Base-by-base conservation (phyloP, 2,113 vertebrate genomes). In the Xyrauchen texanus region DNA sequence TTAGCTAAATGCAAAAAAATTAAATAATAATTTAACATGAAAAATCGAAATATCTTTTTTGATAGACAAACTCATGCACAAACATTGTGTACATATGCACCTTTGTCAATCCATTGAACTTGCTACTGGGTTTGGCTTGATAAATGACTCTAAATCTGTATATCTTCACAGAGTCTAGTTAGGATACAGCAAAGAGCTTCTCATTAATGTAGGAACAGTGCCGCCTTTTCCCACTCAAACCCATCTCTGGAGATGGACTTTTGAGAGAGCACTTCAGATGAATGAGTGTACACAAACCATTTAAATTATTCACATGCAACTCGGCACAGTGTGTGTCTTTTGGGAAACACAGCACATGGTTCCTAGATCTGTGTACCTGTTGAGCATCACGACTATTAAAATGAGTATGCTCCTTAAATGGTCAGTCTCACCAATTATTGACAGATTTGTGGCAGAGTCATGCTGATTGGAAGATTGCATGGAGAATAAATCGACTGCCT, bases 221-320 rank as follows among this genome's bases (percentile, higher is more conserved):
- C 79, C 21, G 47, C 67, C 74, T 66, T 82, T 86, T 88, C 87
- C 87, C 87, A 84, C 84, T 83, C 81, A 58, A 74, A 81, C 52
- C 49, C 12, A 8, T 73, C 80, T 83, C 84, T 16, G 9, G 52
- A 71, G 83, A 70, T 53, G 73, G 73, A 77, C 77, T 85, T 84
- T 84, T 82, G 85, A 85, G 83, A 84, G 82, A 86, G 85, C 82
- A 82, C 83, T 86, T 85, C 82, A 81, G 75, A 84, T 85, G 82
- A 86, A 86, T 85, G 77, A 86, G 75, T 85, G 80, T 81, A 85
- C 81, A 68, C 71, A 78, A 78, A 75, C 70, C 78, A 71, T 81
- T 85, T 88, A 77, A 88, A 86, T 88, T 88, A 88, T 88, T 88
- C 87, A 88, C 21, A 66, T 84, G 55, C 47, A 85, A 79, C 75